Conservation (phyloP, 2,888 invertebrate species). For the Dynastes tityus region DNA sequence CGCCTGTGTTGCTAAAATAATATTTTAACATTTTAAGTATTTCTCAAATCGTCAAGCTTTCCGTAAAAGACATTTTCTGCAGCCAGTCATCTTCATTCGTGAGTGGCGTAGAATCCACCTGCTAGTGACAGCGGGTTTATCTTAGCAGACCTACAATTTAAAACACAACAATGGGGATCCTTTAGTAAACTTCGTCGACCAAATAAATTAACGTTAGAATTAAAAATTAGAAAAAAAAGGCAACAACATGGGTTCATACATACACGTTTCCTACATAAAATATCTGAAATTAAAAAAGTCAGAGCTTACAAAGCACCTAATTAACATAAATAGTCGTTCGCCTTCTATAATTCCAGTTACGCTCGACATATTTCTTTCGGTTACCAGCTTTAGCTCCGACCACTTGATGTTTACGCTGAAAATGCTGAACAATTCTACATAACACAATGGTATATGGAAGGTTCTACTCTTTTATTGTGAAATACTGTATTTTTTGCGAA, state of each 20-base stretch:
- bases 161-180: constrained; percentile 4
- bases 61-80: not conserved
- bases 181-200: not conserved
- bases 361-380: constrained; percentile 26
- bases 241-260: not conserved
- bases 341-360: constrained; percentile 22
- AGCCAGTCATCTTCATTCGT: not conserved
- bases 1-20: too few relatives aligned
- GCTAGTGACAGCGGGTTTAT: not conserved
- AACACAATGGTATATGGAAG: not conserved
- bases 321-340: constrained; percentile 33
- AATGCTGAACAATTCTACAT: not conserved
- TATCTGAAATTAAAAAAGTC: constrained; percentile 37
- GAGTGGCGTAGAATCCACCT: not conserved
- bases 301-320: constrained; percentile 27
- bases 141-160: constrained; percentile 5
- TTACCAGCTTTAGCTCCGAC: not conserved
- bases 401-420: constrained; percentile 4
- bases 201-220: constrained; percentile 29
- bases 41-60: too few relatives aligned
- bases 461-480: too few relatives aligned
- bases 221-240: not conserved
- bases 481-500: too few relatives aligned
- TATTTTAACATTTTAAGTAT: too few relatives aligned
- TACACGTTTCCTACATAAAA: constrained; percentile 25